Conservation (phyloP, 2,113 vertebrate genomes). For the Haplotaxodon microlepis region DNA sequence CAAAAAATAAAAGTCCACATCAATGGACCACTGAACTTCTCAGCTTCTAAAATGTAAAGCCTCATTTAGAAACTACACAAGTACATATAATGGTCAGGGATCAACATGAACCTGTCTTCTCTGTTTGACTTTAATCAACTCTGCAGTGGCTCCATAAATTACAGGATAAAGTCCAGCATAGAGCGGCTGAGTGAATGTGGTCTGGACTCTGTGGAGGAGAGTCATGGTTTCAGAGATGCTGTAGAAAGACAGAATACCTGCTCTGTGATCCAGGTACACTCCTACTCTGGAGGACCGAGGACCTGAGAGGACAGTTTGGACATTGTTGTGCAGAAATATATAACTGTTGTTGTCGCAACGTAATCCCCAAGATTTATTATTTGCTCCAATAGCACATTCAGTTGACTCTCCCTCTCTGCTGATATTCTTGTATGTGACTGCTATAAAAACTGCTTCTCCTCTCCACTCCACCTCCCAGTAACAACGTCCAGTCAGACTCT, state of each 20-base stretch:
- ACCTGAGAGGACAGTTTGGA: fast-evolving
- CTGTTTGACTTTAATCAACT: too few relatives aligned
- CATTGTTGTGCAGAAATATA: fast-evolving
- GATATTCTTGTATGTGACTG: fast-evolving
- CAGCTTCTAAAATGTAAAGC: too few relatives aligned
- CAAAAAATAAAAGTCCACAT: not conserved
- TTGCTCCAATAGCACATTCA: fast-evolving
- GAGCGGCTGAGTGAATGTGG: not conserved
- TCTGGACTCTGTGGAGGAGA: not conserved
- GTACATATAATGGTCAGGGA: too few relatives aligned
- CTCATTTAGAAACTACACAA: too few relatives aligned
- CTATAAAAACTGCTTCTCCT: fast-evolving
- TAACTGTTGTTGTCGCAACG: fast-evolving
- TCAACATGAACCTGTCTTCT: too few relatives aligned
- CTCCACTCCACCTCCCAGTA: too few relatives aligned
- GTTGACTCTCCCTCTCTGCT: fast-evolving
- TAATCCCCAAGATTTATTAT: fast-evolving
- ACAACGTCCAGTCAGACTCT: too few relatives aligned
- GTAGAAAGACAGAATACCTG: not conserved
- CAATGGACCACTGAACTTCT: too few relatives aligned
- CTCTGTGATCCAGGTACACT: not conserved
- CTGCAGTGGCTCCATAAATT: too few relatives aligned
- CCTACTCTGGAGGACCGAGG: not conserved
- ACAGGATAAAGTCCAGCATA: not conserved
- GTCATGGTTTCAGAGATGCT: not conserved